Evolutionary conservation across 2,888 invertebrate species (phyloP).

Genomic region (Scaptomyza reducta): DNA sequence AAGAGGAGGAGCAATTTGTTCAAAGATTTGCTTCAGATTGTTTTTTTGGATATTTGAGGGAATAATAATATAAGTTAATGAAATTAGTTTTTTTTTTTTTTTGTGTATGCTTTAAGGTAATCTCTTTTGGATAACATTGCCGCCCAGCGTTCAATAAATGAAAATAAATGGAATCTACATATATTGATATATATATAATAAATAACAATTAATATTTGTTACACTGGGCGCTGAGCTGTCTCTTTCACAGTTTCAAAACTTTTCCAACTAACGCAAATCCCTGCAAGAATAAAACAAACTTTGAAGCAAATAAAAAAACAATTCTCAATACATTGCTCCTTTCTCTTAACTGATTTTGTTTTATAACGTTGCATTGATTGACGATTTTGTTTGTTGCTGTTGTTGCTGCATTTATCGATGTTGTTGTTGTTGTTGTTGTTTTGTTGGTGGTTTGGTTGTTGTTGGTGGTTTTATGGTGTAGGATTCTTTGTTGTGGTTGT

Average conservation of each 20-base stretch:
- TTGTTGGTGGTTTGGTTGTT: slow-evolving; percentile 32
- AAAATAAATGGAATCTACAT: slow-evolving; percentile 22
- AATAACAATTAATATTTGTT: slow-evolving; percentile 56
- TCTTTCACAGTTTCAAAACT: slow-evolving; percentile 14
- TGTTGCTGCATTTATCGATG: slow-evolving; percentile 43
- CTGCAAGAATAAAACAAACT: slow-evolving; percentile 4
- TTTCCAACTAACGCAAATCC: slow-evolving; percentile 5
- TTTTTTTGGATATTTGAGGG: slow-evolving; percentile 30
- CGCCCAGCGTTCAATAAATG: slow-evolving; percentile 81
- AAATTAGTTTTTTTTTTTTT: slow-evolving; percentile 41
- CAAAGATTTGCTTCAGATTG: slow-evolving; percentile 71
- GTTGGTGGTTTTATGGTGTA: slow-evolving; percentile 50
- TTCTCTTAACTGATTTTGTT: slow-evolving; percentile 37
- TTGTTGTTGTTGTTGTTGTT: slow-evolving; percentile 44
- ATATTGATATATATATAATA: background rate
- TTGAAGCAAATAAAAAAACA: slow-evolving; percentile 28
- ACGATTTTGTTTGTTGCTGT: slow-evolving; percentile 27
- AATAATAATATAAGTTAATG: slow-evolving; percentile 22
- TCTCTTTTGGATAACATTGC: slow-evolving; percentile 72
- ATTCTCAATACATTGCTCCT: slow-evolving; percentile 68
- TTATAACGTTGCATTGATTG: slow-evolving; percentile 35
- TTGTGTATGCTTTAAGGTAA: background rate
- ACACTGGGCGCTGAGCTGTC: slow-evolving; percentile 81
- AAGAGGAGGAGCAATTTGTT: slow-evolving; percentile 70
- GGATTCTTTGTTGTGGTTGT: slow-evolving; percentile 50